These are phyloP conservation scores for Heterodera filipjevi DNA, from an alignment of 2,888 invertebrate species.

Conservation along the genomic window DNA sequence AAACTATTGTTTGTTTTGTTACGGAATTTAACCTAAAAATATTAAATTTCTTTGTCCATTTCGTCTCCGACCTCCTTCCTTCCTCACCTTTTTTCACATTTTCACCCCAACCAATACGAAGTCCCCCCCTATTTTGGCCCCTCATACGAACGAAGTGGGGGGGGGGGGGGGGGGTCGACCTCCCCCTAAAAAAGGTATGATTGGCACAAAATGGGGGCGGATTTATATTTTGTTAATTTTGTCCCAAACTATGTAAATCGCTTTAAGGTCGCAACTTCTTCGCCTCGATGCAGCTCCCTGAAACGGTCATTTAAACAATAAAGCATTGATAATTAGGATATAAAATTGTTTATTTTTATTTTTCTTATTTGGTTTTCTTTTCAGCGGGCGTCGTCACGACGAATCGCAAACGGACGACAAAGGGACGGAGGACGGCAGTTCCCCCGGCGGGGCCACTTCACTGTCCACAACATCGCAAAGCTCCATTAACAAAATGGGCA, in stretches of 20 bases:
- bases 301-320: neutral
- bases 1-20: no score
- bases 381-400: neutral
- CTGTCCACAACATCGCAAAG: conserved; percentile 9
- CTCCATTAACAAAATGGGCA: conserved; percentile 9
- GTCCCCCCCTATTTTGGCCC: no score
- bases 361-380: neutral
- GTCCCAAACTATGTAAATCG: neutral
- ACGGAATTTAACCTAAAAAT: no score
- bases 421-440: neutral
- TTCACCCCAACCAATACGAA: no score
- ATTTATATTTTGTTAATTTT: neutral
- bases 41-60: no score
- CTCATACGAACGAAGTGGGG: no score
- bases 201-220: no score
- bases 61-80: no score
- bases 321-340: neutral
- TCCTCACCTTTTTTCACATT: no score
- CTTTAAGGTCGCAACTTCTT: neutral
- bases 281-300: neutral
- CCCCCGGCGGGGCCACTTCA: neutral
- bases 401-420: neutral
- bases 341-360: neutral
- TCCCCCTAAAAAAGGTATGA: no score
- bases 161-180: no score